A percentile compares a stretch with the other conserved stretches of the same genome.
These are phyloP conservation scores for Pocillopora grandis DNA, from an alignment of 92 coral and sea anemone genomes.

Conservation along the genomic window DNA sequence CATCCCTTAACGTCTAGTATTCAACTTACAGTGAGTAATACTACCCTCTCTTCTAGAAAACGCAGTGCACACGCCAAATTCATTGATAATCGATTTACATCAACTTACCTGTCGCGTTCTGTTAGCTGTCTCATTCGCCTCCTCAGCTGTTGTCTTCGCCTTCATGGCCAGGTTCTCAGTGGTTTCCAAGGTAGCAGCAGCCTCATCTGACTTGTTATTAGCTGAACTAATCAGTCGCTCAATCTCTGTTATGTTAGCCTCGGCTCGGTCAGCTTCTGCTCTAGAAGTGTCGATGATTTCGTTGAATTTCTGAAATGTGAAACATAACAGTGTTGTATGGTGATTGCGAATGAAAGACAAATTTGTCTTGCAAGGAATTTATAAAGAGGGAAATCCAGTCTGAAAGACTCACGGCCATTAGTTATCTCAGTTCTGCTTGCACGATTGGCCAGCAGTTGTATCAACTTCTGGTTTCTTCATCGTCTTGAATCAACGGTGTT, in stretches of 20 bases:
- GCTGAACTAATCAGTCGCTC: constrained; percentile 84
- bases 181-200: constrained; percentile 68
- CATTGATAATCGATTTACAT: neutral
- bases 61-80: neutral
- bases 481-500: too few species aligned
- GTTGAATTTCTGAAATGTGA: constrained; percentile 76
- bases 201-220: constrained; percentile 79
- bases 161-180: constrained; percentile 62
- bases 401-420: too few species aligned
- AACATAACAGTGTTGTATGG: neutral
- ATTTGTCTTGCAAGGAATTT: neutral
- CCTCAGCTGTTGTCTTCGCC: constrained; percentile 60
- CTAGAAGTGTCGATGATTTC: constrained; percentile 75
- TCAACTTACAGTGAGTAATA: neutral
- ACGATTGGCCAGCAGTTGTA: too few species aligned
- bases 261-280: constrained; percentile 81
- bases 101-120: constrained; percentile 64
- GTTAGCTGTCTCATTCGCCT: constrained; percentile 60
- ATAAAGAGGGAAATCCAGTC: neutral
- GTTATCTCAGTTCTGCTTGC: too few species aligned
- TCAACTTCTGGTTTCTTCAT: too few species aligned
- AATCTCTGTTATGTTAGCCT: constrained; percentile 77
- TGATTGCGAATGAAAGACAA: neutral
- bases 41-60: too few species aligned
- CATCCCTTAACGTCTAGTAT: too few species aligned